phyloP scores from a whole-genome alignment of 1,140 invertebrate species.

The Penaeus japonicus region DNA sequence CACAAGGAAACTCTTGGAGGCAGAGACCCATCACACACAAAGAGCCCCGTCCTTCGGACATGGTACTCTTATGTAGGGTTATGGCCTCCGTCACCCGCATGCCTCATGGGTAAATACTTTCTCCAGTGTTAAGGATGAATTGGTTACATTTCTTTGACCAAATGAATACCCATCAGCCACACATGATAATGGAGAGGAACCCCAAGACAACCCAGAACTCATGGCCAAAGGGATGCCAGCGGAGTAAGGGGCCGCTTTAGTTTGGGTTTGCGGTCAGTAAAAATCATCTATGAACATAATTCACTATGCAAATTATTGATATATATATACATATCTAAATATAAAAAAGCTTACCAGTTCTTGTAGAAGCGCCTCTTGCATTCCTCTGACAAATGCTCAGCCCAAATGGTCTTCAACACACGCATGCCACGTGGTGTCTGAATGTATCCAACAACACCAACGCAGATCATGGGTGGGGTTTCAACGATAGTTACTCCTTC shows the following conservation, averaged over 20 bases:
- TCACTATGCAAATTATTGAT: neutral
- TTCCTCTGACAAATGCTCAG: slow-evolving; percentile 98
- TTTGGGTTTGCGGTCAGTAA: neutral
- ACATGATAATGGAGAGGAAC: neutral
- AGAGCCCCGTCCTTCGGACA: slow-evolving; percentile 20
- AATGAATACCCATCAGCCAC: neutral
- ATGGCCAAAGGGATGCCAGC: slow-evolving; percentile 33
- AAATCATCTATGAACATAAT: neutral
- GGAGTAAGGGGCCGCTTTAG: slow-evolving; percentile 34
- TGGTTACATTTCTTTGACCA: neutral
- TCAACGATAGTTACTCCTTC: slow-evolving; percentile 98
- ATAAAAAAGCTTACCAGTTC: slow-evolving; percentile 86
- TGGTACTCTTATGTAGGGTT: slow-evolving; percentile 11
- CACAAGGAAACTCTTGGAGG: slow-evolving; percentile 55
- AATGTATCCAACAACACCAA: slow-evolving; percentile 98
- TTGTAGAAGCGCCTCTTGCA: slow-evolving; percentile 99
- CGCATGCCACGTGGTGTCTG: slow-evolving; percentile 96
- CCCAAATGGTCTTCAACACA: slow-evolving; percentile 95
- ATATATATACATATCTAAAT: neutral
- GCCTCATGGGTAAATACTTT: neutral
- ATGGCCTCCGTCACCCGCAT: neutral
- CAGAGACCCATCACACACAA: slow-evolving; percentile 52
- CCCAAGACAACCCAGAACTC: slow-evolving; percentile 23
- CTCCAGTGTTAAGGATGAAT: neutral
- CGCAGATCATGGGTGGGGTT: slow-evolving; percentile 97